phyloP scores from a whole-genome alignment of 2,113 vertebrate species.

The Aptenodytes forsteri region DNA sequence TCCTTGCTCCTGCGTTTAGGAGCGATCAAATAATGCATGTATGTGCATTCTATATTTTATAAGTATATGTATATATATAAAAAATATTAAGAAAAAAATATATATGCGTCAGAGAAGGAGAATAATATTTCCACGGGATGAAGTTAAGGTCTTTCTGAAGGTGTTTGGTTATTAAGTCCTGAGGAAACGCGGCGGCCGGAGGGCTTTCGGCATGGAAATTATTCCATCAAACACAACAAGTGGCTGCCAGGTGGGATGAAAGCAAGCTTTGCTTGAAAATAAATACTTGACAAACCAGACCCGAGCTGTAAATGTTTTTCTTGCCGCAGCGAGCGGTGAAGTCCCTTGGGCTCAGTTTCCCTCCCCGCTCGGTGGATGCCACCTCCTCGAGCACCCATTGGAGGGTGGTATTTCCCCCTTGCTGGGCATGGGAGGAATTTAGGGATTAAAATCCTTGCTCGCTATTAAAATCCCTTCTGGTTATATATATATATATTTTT shows the following conservation, averaged over 20 bases:
- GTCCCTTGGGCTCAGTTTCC: background rate
- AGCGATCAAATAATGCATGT: rapidly evolving
- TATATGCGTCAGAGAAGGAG: background rate
- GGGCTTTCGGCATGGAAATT: background rate
- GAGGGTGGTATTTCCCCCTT: background rate
- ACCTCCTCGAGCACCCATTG: background rate
- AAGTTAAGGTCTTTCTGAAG: background rate
- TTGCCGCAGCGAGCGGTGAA: background rate
- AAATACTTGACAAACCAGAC: background rate
- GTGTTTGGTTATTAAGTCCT: background rate
- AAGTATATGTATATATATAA: too few relatives aligned
- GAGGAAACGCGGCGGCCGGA: background rate
- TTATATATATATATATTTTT: too few relatives aligned
- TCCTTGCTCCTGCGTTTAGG: background rate
- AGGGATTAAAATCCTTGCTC: background rate
- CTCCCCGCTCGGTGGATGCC: background rate
- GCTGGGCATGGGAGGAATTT: background rate
- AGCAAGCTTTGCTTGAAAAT: background rate
- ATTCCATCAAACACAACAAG: background rate
- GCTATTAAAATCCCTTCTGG: background rate
- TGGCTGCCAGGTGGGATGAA: background rate
- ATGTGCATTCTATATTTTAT: background rate
- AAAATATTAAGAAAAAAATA: background rate
- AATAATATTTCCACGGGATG: background rate
- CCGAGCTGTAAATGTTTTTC: background rate